Conservation (phyloP, 2,797 vertebrate genomes). For the Buphagus erythrorhynchus region DNA sequence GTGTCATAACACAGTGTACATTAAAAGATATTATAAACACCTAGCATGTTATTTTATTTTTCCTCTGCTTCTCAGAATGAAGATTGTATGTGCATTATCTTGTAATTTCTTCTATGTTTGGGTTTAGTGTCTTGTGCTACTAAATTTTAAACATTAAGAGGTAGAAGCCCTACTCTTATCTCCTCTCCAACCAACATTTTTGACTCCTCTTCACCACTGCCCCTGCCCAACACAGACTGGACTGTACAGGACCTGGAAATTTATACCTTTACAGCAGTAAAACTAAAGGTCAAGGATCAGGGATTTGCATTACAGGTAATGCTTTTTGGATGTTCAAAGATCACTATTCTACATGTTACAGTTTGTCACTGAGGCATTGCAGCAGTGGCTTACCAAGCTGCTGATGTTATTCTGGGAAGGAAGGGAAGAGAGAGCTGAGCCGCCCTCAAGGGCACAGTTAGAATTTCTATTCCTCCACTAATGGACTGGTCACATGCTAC, state of each 20-base stretch:
- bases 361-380: neutral
- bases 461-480: neutral
- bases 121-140: neutral
- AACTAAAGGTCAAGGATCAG: neutral
- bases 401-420: neutral
- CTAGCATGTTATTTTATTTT: neutral
- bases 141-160: neutral
- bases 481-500: rapidly evolving
- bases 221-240: neutral
- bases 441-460: neutral
- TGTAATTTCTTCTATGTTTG: neutral
- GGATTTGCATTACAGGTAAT: neutral
- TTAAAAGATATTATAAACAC: neutral
- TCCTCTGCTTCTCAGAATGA: neutral
- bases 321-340: neutral
- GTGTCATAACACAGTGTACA: neutral
- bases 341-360: neutral
- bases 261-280: neutral
- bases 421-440: neutral
- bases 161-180: neutral
- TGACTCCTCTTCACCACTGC: neutral
- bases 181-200: neutral
- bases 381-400: neutral
- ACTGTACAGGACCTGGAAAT: neutral
- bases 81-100: neutral